A percentile compares a stretch with the other conserved stretches of the same genome.
Evolutionary conservation across 1,140 invertebrate species (phyloP).

Genomic region (Tribolium castaneum): DNA sequence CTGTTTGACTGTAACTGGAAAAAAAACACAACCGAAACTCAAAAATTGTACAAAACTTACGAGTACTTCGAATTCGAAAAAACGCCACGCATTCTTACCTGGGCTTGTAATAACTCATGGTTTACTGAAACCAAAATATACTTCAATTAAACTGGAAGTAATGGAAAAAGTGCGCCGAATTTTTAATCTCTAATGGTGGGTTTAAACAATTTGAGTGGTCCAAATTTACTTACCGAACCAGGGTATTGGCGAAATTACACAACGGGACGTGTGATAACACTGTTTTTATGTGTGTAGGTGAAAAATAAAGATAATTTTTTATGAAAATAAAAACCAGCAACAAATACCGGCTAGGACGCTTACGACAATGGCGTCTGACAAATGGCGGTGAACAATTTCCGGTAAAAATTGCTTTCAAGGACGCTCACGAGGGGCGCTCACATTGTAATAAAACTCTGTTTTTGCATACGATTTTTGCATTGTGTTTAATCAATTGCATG

Average conservation of each 20-base stretch:
- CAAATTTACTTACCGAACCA: too few species aligned
- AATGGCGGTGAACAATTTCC: background rate
- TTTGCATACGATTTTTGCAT: too few species aligned
- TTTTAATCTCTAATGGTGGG: background rate
- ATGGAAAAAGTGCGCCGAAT: too few species aligned
- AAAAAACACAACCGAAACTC: conserved; percentile 2
- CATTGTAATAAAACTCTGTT: background rate
- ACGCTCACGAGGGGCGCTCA: background rate
- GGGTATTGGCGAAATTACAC: too few species aligned
- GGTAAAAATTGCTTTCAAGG: background rate
- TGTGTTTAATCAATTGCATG: too few species aligned
- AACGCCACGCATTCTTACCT: conserved; percentile 37
- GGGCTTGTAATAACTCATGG: conserved; percentile 55
- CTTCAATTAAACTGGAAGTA: conserved; percentile 18
- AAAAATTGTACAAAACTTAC: background rate
- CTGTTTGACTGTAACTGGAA: conserved; percentile 52
- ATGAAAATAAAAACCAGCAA: background rate
- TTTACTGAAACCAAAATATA: conserved; percentile 52
- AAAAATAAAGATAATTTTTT: background rate
- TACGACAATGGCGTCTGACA: background rate
- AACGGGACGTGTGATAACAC: too few species aligned
- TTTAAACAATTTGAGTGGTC: too few species aligned
- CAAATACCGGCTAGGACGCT: background rate
- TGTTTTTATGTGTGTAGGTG: background rate
- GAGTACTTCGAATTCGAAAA: too few species aligned